Evolutionary conservation across 1,140 invertebrate genomes (phyloP).

Genomic region (Wasmannia auropunctata): DNA sequence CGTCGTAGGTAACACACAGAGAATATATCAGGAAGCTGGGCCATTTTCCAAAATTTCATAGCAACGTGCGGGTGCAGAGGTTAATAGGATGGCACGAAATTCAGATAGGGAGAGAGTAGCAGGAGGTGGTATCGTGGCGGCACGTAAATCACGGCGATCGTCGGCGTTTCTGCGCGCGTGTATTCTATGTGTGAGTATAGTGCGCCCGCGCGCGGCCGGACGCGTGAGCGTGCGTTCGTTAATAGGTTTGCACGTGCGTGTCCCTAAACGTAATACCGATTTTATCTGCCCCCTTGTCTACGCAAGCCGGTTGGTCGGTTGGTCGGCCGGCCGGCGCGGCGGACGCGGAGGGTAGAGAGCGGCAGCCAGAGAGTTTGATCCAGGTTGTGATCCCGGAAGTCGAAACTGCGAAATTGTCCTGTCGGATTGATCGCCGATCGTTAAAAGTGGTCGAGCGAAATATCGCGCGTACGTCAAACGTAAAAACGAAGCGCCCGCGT

Average conservation of each 20-base stretch:
- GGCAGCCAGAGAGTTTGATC: conserved; percentile 62
- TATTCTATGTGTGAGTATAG: conserved; percentile 23
- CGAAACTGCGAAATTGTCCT: conserved; percentile 50
- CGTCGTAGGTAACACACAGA: neutral
- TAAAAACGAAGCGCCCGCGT: conserved; percentile 16
- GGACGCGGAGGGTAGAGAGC: neutral
- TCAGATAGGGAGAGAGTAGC: neutral
- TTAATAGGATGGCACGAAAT: conserved; percentile 66
- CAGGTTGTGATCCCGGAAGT: conserved; percentile 57
- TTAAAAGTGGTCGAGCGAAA: conserved; percentile 50
- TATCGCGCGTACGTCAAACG: neutral
- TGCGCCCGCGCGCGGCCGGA: conserved; percentile 19
- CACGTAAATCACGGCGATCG: conserved; percentile 66
- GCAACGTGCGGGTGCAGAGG: conserved; percentile 3
- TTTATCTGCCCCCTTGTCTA: conserved; percentile 69
- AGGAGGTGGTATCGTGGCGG: conserved; percentile 7
- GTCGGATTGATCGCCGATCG: conserved; percentile 61
- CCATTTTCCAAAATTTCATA: conserved; percentile 64
- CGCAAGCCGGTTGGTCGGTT: conserved; percentile 2
- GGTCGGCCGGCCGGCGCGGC: neutral
- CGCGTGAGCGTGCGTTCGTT: conserved; percentile 60
- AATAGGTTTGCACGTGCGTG: conserved; percentile 67
- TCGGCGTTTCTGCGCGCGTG: neutral
- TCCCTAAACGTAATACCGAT: conserved; percentile 72
- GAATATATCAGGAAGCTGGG: conserved; percentile 10